Base-by-base conservation (phyloP, 2,888 invertebrate species). In the Drosophila borealis region DNA sequence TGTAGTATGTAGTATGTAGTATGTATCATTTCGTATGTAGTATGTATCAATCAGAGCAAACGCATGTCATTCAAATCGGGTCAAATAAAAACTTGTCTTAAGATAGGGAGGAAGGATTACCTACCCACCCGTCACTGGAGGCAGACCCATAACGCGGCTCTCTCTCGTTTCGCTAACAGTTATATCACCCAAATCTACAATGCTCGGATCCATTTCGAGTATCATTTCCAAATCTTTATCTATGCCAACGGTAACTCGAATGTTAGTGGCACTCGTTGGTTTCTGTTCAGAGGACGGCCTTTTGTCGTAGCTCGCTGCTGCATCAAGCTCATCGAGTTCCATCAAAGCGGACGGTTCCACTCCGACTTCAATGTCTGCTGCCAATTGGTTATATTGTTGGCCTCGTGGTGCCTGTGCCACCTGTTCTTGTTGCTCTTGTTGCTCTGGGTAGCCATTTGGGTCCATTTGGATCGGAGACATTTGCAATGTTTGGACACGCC, bases 181-280 rank as follows among this genome's bases (percentile, higher is more conserved):
- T 19, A 89, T 81, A 63, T 90, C 90, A 33, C 90, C 91, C 33
- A 92, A 90, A 90, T 94, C 94, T 51, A 94, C 93, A 89, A 94
- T 93, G 78, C 94, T 94, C 19, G 94, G 94, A 90, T 94, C 94
- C 94, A 94, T 94, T 88, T 94, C 94, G 54, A 94, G 92, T 67
- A 94, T 94, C 94, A 94, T 94, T 89, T 93, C 93, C 57, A 94
- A 90, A 89, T 94, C 94, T 70, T 94, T 94, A 86, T 94, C 94
- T 77, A 94, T 94, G 14, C 94, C 94, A 73, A 94, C 93, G 45
- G 93, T 93, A 6, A 94, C 93, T 45, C 93, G 92, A 44, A 93
- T 93, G 62, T 92, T 93, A 21, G 78, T 90, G 6, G 74, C 64
- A 50, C 61, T 33, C 6, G 21, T 49, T 10, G 55, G 21, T 29